Evolutionary conservation across 2,113 vertebrate species (phyloP).

Genomic region (Piprites chloris): DNA sequence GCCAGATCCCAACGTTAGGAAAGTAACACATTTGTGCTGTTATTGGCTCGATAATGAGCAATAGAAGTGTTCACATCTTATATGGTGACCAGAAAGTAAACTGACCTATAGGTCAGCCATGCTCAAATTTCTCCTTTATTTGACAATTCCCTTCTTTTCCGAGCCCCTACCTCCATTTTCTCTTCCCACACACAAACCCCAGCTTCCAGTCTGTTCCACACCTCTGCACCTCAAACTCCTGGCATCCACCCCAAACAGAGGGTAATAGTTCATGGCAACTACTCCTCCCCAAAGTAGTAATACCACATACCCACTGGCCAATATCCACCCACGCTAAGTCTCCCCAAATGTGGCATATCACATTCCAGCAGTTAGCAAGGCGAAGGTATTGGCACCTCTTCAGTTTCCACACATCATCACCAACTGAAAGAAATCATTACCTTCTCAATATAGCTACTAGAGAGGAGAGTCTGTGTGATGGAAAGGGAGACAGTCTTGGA

Average conservation of each 20-base stretch:
- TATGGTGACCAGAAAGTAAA: neutral
- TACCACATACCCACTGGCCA: neutral
- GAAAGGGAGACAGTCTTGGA: neutral
- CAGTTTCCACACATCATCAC: conserved; percentile 5
- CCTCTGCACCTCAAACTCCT: neutral
- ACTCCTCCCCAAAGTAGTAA: neutral
- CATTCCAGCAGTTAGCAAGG: neutral
- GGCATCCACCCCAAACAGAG: fast-evolving
- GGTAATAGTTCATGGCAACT: neutral
- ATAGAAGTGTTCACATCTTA: neutral
- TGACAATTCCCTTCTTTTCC: neutral
- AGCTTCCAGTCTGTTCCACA: neutral
- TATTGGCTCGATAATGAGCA: neutral
- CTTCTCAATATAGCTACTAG: neutral
- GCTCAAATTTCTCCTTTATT: neutral
- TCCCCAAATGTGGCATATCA: neutral
- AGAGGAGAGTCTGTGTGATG: neutral
- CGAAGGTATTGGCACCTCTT: neutral
- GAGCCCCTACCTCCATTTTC: neutral
- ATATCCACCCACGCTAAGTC: neutral
- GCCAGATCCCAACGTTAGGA: neutral
- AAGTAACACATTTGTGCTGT: neutral
- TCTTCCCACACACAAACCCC: neutral
- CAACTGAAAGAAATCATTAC: neutral
- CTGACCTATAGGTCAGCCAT: neutral